Percentiles rank a stretch among this genome's conserved stretches.
Evolutionary conservation across 2,797 vertebrate genomes (phyloP).

Genomic region (Mus caroli): DNA sequence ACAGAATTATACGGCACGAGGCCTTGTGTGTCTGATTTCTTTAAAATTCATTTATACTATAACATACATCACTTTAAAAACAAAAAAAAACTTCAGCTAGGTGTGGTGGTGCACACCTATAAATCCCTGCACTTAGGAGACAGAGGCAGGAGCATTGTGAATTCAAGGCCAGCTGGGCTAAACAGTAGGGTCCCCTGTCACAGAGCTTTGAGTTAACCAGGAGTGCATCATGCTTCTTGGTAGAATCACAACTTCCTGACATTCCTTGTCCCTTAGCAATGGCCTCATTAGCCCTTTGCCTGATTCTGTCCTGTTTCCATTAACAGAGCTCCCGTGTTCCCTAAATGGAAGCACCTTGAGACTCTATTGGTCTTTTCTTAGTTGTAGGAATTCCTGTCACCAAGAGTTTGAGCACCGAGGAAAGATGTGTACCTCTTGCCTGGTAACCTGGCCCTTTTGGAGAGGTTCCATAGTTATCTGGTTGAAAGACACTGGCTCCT

Average conservation of each 20-base stretch:
- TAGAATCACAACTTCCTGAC: neutral
- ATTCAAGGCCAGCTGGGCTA: neutral
- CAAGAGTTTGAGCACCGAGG: slow-evolving; percentile 17
- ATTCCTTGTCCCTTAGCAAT: neutral
- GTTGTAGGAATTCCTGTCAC: slow-evolving; percentile 27
- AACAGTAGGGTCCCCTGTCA: neutral
- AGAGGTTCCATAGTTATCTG: slow-evolving; percentile 13
- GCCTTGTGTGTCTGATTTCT: neutral
- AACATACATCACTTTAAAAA: neutral
- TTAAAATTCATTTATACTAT: neutral
- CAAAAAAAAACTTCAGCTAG: neutral
- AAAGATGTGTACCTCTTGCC: slow-evolving; percentile 21
- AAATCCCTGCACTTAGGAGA: neutral
- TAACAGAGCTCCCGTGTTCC: too few relatives aligned
- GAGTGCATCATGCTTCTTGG: neutral
- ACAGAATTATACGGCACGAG: neutral
- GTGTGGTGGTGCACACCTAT: neutral
- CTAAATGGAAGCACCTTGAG: neutral
- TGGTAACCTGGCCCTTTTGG: neutral
- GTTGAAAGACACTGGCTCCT: slow-evolving; percentile 37
- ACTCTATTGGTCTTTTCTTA: slow-evolving; percentile 7
- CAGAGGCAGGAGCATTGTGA: neutral
- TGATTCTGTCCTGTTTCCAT: neutral
- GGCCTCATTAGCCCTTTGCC: neutral
- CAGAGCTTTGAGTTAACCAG: neutral